Evolutionary conservation across 2,888 invertebrate species (phyloP), one percentile per base, ranked within the genome.

Genomic region (Hemistola chrysoprasaria): DNA sequence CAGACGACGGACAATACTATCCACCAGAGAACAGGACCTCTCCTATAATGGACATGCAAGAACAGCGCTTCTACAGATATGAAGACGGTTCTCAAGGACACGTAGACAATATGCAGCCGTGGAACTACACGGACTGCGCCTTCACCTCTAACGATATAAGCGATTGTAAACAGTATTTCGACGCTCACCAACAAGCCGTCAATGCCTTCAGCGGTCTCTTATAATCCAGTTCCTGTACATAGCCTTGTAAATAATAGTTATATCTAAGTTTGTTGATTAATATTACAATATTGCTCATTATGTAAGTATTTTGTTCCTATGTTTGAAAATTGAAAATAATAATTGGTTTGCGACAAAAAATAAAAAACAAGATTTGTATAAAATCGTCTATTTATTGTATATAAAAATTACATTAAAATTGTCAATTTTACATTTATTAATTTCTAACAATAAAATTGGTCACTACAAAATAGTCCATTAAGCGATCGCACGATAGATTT

Each of bases 351-450:
- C 60, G 62, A 69, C 20, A 53, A 61, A 16, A 62, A 65, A 71
- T 62, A 63, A 66, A 78, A 82, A 75, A 71, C 59, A 54, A 62
- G 58, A 68, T 82, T 83, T 84, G 78, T 87, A 89, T 79, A 89
- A 87, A 88, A 87, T 74, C 75, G 76, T 85, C 85, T 87, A 88
- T 89, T 90, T 86, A 87, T 85, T 89, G 87, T 88, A 87, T 86
- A 88, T 85, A 88, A 88, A 87, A 87, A 83, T 87, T 86, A 87
- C 88, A 85, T 87, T 86, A 84, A 85, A 87, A 86, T 87, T 85
- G 84, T 86, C 85, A 85, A 85, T 83, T 86, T 86, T 86, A 87
- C 85, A 83, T 71, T 74, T 78, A 72, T 65, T 65, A 56, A 71
- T 80, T 73, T 67, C 80, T 84, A 84, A 76, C 75, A 71, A 78